These are phyloP conservation scores for Cyphomyrus plagiostoma DNA, from an alignment of 2,113 vertebrate genomes.

Conservation along the genomic window DNA sequence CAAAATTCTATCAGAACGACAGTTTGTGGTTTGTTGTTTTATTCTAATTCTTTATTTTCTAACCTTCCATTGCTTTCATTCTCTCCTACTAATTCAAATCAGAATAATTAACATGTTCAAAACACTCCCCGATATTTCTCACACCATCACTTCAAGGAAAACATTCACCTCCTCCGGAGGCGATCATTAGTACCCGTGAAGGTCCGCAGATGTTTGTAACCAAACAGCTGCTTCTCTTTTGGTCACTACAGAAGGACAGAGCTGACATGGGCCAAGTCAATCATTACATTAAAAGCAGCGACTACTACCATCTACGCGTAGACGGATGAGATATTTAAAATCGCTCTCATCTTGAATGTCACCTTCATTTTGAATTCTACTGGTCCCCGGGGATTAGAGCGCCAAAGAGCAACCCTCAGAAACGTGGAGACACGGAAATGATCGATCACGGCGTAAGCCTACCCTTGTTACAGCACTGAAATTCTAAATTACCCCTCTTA, in stretches of 20 bases:
- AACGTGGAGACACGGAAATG: not conserved
- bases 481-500: not conserved
- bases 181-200: not conserved
- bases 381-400: not conserved
- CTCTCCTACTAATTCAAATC: not conserved
- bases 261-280: not conserved
- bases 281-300: not conserved
- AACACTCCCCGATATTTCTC: not conserved
- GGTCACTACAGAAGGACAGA: not conserved
- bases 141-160: not conserved
- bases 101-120: not conserved
- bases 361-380: not conserved
- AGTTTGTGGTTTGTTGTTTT: not conserved
- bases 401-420: not conserved
- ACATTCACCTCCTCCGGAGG: not conserved
- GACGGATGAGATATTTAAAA: not conserved
- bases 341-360: not conserved
- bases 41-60: not conserved
- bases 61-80: not conserved
- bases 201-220: constrained; percentile 5
- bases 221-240: not conserved
- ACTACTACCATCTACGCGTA: not conserved
- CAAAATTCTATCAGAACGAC: not conserved
- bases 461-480: not conserved
- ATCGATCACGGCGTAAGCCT: not conserved